Conservation (phyloP, 2,888 invertebrate species). For the Ethmia dodecea region DNA sequence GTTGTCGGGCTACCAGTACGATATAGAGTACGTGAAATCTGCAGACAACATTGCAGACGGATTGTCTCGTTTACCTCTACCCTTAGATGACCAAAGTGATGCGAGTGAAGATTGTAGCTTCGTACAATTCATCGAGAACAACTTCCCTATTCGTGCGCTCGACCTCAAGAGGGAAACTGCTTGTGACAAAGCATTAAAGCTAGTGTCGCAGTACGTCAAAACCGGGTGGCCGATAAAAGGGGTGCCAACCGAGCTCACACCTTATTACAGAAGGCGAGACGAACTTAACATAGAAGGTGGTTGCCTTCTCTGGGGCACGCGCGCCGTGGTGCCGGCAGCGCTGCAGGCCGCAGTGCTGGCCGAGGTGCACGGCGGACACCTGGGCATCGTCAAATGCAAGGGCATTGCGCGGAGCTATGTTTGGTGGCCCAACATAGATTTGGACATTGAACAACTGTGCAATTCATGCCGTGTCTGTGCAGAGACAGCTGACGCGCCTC, state of each 20-base stretch:
- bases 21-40: slow-evolving; percentile 4
- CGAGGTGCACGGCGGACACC: slow-evolving; percentile 4
- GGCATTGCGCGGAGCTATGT: slow-evolving; percentile 8
- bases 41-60: slow-evolving; percentile 5
- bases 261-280: slow-evolving; percentile 14
- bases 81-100: background rate
- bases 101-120: slow-evolving; percentile 3
- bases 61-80: slow-evolving; percentile 3
- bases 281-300: slow-evolving; percentile 20
- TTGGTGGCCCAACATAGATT: slow-evolving; percentile 10
- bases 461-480: background rate
- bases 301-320: slow-evolving; percentile 5
- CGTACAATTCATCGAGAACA: slow-evolving; percentile 5
- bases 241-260: background rate
- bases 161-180: background rate
- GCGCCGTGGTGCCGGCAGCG: slow-evolving; percentile 2
- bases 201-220: background rate
- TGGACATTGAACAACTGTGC: slow-evolving; percentile 6
- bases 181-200: background rate
- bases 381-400: slow-evolving; percentile 12
- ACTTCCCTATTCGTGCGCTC: slow-evolving; percentile 4
- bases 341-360: background rate
- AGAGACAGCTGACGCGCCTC: slow-evolving; percentile 2
- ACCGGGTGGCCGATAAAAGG: slow-evolving; percentile 5
- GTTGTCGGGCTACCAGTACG: slow-evolving; percentile 5